Conservation (phyloP, 1,140 invertebrate genomes). For the Drosophila paulistorum region DNA sequence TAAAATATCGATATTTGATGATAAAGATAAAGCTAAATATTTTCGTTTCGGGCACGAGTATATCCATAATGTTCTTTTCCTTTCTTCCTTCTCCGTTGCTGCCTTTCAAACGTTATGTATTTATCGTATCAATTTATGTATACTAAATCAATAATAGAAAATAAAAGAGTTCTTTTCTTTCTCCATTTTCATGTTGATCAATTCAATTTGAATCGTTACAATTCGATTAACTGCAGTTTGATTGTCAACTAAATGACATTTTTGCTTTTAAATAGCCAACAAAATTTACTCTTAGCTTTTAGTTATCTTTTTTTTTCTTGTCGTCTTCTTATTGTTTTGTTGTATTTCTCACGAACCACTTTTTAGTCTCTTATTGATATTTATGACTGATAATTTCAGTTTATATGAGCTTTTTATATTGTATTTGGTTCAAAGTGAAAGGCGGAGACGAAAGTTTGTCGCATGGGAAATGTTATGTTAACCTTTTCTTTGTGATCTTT, state of each 20-base stretch:
- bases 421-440: conserved; percentile 45
- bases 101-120: not conserved
- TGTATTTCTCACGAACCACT: conserved; percentile 52
- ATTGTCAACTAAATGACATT: conserved; percentile 23
- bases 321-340: conserved; percentile 15
- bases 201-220: conserved; percentile 6
- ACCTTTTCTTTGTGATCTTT: not conserved
- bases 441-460: conserved; percentile 52
- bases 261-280: conserved; percentile 5
- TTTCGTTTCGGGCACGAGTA: not conserved
- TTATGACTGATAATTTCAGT: conserved; percentile 63
- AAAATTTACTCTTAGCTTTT: conserved; percentile 3
- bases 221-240: conserved; percentile 18
- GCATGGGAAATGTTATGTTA: conserved; percentile 26
- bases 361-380: conserved; percentile 61
- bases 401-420: conserved; percentile 31
- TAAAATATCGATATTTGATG: no score
- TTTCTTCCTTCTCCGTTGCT: not conserved
- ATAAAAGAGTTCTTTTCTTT: not conserved
- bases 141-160: conserved; percentile 7
- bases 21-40: not conserved
- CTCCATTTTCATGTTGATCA: conserved; percentile 20
- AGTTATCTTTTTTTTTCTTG: conserved; percentile 3
- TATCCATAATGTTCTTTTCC: not conserved
- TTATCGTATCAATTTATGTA: not conserved